These are phyloP conservation scores for Acropternis orthonyx DNA, from an alignment of 2,797 vertebrate genomes.

Conservation along the genomic window DNA sequence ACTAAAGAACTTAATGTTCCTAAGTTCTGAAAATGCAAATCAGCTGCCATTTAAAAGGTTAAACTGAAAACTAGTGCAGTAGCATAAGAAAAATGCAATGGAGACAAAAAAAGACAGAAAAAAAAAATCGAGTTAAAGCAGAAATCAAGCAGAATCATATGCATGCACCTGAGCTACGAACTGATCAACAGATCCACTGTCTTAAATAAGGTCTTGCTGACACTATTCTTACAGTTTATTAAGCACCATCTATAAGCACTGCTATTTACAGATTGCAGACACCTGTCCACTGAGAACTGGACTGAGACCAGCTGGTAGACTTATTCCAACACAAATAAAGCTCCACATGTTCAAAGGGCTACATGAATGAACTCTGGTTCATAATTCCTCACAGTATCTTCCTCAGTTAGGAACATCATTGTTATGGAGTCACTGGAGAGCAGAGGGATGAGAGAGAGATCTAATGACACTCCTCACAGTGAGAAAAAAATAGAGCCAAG, in stretches of 20 bases:
- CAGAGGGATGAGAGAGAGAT: background rate
- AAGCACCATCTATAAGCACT: background rate
- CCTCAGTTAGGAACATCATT: accelerated
- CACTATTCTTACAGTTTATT: background rate
- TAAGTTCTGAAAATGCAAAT: background rate
- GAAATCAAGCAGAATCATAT: accelerated
- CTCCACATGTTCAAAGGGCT: background rate
- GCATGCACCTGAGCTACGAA: background rate
- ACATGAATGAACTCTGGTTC: background rate
- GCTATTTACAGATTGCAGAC: background rate
- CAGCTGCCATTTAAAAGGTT: background rate
- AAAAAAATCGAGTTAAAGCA: background rate
- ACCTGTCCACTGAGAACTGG: background rate
- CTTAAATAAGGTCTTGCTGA: background rate
- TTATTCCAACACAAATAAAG: background rate
- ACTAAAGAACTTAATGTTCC: background rate
- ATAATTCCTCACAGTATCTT: background rate
- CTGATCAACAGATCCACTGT: background rate
- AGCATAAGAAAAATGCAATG: background rate
- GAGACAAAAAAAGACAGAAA: background rate
- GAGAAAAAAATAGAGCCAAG: background rate
- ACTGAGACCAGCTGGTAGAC: background rate
- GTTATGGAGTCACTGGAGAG: background rate
- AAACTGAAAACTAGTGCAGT: background rate
- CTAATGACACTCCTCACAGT: background rate